These are phyloP conservation scores for Thaumatotibia leucotreta DNA, from an alignment of 1,140 invertebrate genomes.

Conservation along the genomic window DNA sequence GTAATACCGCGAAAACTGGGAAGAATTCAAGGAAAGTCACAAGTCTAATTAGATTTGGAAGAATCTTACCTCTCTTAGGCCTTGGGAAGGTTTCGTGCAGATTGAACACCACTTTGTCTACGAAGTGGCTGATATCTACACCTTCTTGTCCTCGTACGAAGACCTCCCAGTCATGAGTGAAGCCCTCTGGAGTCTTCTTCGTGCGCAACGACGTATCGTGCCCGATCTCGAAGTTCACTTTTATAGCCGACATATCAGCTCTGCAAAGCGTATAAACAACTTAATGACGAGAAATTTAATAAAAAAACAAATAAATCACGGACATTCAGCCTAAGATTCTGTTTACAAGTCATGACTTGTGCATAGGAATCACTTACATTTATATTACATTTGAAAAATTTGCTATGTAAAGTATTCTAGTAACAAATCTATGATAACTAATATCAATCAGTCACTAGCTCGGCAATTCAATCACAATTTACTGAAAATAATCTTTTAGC, in stretches of 20 bases:
- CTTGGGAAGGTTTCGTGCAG: conserved; percentile 95
- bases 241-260: conserved; percentile 81
- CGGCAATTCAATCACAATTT: conserved; percentile 36
- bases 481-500: conserved; percentile 70
- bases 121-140: conserved; percentile 91
- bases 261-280: conserved; percentile 31
- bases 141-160: conserved; percentile 93
- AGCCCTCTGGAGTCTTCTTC: conserved; percentile 89
- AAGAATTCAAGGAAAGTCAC: neutral
- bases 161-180: conserved; percentile 99
- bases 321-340: neutral
- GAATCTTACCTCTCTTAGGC: conserved; percentile 86
- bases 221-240: conserved; percentile 94
- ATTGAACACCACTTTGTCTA: conserved; percentile 96
- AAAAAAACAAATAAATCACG: neutral
- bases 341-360: conserved; percentile 10
- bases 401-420: neutral
- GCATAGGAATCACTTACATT: neutral
- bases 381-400: neutral
- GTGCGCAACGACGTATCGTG: conserved; percentile 89
- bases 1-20: neutral
- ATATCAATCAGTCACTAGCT: conserved; percentile 32
- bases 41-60: conserved; percentile 19
- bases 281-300: neutral
- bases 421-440: conserved; percentile 7